phyloP scores from a whole-genome alignment of 2,797 vertebrate genomes.

The Fringilla coelebs region DNA sequence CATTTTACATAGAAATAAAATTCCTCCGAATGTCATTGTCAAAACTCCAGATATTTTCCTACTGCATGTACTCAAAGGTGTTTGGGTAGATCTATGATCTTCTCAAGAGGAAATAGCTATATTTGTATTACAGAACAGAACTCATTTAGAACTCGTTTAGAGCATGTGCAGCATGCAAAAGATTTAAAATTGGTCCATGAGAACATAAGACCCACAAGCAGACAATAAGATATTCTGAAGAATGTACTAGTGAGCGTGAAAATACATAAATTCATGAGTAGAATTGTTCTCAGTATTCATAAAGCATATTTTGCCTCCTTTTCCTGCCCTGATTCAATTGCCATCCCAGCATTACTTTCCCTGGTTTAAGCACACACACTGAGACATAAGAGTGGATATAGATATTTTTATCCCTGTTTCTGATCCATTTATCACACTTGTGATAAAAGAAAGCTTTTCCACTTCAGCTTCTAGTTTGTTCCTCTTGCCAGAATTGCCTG shows the following conservation, averaged over 20 bases:
- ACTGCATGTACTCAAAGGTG: rapidly evolving
- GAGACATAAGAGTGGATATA: background rate
- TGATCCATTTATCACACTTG: background rate
- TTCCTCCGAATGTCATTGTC: background rate
- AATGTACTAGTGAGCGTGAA: background rate
- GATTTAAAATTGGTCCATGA: background rate
- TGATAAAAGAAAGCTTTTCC: background rate
- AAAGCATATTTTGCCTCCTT: background rate
- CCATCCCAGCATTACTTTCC: background rate
- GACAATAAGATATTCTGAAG: background rate
- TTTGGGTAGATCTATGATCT: background rate
- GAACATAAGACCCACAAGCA: background rate
- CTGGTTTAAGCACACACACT: background rate
- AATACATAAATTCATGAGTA: background rate
- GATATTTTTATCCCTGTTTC: background rate
- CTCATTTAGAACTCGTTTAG: background rate
- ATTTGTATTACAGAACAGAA: background rate
- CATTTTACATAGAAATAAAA: background rate
- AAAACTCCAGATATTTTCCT: background rate
- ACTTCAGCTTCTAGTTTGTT: background rate
- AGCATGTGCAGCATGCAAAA: background rate
- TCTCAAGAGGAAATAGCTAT: background rate
- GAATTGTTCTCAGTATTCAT: background rate
- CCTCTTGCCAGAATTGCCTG: background rate
- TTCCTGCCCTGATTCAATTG: background rate